Evolutionary conservation across 2,797 vertebrate genomes (phyloP).

Genomic region (Tauraco hartlaubi): DNA sequence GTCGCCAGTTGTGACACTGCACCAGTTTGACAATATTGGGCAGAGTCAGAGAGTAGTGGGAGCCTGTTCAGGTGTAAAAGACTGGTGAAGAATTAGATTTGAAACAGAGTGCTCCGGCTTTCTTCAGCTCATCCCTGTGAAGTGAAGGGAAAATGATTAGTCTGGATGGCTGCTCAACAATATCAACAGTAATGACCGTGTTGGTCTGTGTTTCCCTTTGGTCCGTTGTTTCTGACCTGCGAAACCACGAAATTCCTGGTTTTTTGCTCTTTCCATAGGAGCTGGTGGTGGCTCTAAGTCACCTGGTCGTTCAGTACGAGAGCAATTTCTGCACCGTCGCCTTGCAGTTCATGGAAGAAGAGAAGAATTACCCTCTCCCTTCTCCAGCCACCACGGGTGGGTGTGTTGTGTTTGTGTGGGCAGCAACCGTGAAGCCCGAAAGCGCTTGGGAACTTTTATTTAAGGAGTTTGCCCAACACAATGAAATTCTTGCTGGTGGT

Average conservation of each 20-base stretch:
- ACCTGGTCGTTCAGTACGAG: slow-evolving; percentile 96
- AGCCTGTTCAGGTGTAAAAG: neutral
- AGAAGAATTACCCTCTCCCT: slow-evolving; percentile 93
- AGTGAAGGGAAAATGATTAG: neutral
- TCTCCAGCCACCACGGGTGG: slow-evolving; percentile 92
- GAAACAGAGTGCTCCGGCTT: neutral
- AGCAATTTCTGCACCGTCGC: slow-evolving; percentile 98
- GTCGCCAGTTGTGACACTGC: neutral
- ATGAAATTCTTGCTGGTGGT: neutral
- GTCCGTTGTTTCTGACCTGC: neutral
- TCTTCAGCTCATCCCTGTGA: neutral
- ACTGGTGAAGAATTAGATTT: neutral
- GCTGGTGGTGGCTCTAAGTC: slow-evolving; percentile 96
- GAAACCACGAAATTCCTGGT: neutral
- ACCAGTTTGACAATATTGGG: neutral
- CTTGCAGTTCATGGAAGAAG: slow-evolving; percentile 97
- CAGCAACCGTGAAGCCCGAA: neutral
- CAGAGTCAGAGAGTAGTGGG: neutral
- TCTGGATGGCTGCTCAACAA: neutral
- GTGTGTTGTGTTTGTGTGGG: neutral
- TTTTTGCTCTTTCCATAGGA: slow-evolving; percentile 81
- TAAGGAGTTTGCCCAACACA: neutral
- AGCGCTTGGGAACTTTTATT: neutral
- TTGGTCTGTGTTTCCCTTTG: neutral
- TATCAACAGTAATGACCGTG: fast-evolving